phyloP scores from a whole-genome alignment of 2,888 invertebrate genomes.

The Lithophane ornitopus region DNA sequence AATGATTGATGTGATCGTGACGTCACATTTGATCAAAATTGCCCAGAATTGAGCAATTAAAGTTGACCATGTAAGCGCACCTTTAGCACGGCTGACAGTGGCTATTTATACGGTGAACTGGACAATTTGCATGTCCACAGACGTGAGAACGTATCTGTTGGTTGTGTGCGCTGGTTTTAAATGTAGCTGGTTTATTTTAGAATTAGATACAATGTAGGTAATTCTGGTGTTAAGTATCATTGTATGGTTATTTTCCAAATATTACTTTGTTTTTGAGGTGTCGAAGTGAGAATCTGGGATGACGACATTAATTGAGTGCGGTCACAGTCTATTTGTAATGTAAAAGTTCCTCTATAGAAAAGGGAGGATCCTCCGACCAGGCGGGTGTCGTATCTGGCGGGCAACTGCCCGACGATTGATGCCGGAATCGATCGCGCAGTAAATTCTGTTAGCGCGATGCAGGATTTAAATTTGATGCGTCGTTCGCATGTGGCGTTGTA shows the following conservation, averaged over 20 bases:
- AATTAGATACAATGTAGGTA: neutral
- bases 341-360: too few relatives aligned
- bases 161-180: neutral
- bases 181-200: slow-evolving; percentile 9
- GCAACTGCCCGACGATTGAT: too few relatives aligned
- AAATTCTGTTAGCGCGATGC: too few relatives aligned
- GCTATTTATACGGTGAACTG: slow-evolving; percentile 34
- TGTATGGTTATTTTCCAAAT: neutral
- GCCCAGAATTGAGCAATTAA: neutral
- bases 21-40: neutral
- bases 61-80: neutral
- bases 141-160: slow-evolving; percentile 23
- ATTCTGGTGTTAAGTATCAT: neutral
- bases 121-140: slow-evolving; percentile 38
- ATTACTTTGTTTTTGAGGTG: neutral
- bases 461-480: too few relatives aligned
- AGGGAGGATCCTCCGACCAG: too few relatives aligned
- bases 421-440: too few relatives aligned
- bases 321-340: too few relatives aligned
- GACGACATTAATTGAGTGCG: neutral
- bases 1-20: neutral
- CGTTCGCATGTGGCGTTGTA: too few relatives aligned
- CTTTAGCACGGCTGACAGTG: slow-evolving; percentile 4
- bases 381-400: too few relatives aligned
- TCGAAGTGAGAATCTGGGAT: neutral